phyloP scores from a whole-genome alignment of 2,113 vertebrate genomes.

The Heterotis niloticus region DNA sequence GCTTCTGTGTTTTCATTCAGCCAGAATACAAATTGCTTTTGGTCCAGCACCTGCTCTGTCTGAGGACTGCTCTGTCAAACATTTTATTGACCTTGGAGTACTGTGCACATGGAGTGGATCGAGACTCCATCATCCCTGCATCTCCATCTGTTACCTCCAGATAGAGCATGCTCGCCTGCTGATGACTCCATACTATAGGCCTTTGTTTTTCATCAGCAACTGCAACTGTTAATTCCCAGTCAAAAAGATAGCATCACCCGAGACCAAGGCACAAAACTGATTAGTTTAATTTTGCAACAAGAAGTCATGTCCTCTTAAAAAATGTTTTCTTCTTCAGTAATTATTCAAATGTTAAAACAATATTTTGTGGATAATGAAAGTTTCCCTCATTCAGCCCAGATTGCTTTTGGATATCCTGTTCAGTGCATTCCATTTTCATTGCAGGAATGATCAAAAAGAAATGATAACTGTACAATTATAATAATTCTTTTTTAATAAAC shows the following conservation, averaged over 20 bases:
- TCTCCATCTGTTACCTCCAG: conserved; percentile 54
- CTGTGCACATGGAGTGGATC: background rate
- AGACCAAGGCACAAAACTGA: background rate
- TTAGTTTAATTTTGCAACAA: too few species aligned
- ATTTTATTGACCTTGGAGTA: background rate
- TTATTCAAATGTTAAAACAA: too few species aligned
- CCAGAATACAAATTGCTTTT: background rate
- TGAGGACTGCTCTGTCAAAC: background rate
- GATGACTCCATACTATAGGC: conserved; percentile 24
- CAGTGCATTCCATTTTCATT: too few species aligned
- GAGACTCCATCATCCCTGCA: conserved; percentile 30
- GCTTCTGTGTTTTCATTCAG: background rate
- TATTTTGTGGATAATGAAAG: too few species aligned
- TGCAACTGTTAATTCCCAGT: background rate
- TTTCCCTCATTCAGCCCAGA: too few species aligned
- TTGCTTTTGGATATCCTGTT: too few species aligned
- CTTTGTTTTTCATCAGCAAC: background rate
- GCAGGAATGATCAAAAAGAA: too few species aligned
- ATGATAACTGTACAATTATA: too few species aligned
- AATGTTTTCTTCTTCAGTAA: too few species aligned
- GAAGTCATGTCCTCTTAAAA: too few species aligned
- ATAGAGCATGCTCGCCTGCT: conserved; percentile 47
- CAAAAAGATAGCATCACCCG: background rate
- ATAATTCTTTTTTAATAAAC: too few species aligned
- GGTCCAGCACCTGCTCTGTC: background rate